Conservation (phyloP, 2,113 vertebrate species). For the Oreochromis spilurus region DNA sequence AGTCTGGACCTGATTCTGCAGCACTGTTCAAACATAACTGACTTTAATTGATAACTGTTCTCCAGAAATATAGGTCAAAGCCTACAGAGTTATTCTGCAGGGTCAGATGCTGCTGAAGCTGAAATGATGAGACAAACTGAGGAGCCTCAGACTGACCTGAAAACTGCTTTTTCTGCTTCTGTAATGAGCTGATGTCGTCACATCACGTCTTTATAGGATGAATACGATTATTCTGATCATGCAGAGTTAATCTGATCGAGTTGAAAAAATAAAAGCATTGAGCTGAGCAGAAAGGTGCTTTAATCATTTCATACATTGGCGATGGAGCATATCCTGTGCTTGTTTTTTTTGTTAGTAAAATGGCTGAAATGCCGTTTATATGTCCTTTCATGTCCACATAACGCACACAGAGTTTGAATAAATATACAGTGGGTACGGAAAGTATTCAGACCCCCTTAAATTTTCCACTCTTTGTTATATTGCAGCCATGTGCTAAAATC, state of each 20-base stretch:
- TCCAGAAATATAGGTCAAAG: not conserved
- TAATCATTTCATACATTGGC: not conserved
- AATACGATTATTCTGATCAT: not conserved
- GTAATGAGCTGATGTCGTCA: not conserved
- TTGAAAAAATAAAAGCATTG: not conserved
- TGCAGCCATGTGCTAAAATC: not conserved
- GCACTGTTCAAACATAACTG: not conserved
- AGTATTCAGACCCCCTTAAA: not conserved
- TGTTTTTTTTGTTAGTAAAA: not conserved
- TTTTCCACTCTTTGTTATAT: not conserved
- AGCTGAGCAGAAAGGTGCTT: not conserved
- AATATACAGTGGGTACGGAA: not conserved
- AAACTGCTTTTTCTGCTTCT: not conserved
- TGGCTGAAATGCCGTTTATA: not conserved
- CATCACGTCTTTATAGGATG: not conserved
- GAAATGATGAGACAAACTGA: not conserved
- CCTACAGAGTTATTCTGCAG: not conserved
- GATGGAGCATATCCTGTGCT: fast-evolving
- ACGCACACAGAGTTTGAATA: not conserved
- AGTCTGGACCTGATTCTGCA: not conserved
- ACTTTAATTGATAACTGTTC: not conserved
- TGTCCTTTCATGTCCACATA: not conserved
- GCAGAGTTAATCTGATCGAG: not conserved
- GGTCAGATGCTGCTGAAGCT: not conserved
- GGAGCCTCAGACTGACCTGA: not conserved